Evolutionary conservation across 2,797 vertebrate species (phyloP).

Genomic region (Cryptoprocta ferox): DNA sequence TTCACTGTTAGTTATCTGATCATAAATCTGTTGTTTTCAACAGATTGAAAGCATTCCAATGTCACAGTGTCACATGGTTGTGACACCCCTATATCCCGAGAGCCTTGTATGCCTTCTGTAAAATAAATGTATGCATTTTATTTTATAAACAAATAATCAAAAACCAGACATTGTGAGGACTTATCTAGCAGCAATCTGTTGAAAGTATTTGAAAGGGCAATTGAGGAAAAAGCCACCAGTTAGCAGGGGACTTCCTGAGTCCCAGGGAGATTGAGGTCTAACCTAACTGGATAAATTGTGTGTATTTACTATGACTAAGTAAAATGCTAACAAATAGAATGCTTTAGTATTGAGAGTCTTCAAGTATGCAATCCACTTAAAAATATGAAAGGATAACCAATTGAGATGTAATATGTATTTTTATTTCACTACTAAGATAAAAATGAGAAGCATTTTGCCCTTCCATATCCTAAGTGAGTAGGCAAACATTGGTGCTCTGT

Average conservation of each 20-base stretch:
- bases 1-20: neutral
- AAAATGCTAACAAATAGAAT: neutral
- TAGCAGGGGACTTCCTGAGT: neutral
- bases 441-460: neutral
- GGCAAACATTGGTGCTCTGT: neutral
- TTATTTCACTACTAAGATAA: neutral
- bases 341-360: neutral
- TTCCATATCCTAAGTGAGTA: neutral
- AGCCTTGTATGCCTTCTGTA: neutral
- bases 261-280: neutral
- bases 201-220: neutral
- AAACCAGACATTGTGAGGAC: neutral
- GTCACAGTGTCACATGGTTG: too few relatives aligned
- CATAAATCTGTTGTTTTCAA: conserved; percentile 16
- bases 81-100: neutral
- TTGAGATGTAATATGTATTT: neutral
- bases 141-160: neutral
- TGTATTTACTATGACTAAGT: neutral
- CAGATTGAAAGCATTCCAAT: neutral
- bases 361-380: neutral
- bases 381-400: neutral
- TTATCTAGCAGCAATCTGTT: neutral
- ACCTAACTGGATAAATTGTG: neutral
- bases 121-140: neutral
- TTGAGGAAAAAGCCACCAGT: neutral